Evolutionary conservation across 1,140 invertebrate species (phyloP), one percentile per base, ranked within the genome.

Genomic region (Ceratina australensis): DNA sequence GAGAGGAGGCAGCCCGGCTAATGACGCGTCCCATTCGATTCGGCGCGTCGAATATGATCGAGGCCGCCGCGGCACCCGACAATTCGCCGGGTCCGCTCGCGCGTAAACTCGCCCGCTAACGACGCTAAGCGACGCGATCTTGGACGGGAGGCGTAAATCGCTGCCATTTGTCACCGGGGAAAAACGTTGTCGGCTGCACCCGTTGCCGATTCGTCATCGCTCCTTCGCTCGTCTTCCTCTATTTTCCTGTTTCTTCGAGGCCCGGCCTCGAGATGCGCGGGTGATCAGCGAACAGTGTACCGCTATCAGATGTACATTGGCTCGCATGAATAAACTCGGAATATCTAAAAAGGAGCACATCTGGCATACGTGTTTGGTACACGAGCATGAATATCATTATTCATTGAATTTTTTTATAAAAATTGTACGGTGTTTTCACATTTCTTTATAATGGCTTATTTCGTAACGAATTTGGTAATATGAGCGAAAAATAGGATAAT

Each of bases 131-230:
- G 84, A 85, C 63, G 80, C 83, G 86, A 86, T 86, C 82, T 81
- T 42, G 33, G 33, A 79, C 81, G 56, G 60, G 42, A 49, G 15
- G 47, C 73, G 81, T 83, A 87, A 42, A 89, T 89, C 83, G 81
- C 73, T 57, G 75, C 72, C 84, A 86, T 88, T 88, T 87, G 85
- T 88, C 87, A 88, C 80, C 75, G 33, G 82, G 79, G 83, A 88
- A 87, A 87, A 89, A 87, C 75, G 71, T 28, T 82, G 81, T 81
- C 80, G 66, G 78, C 78, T 82, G 59, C 81, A 82, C 68, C 65
- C 78, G 69, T 82, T 80, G 73, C 80, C 84, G 74, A 86, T 88
- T 86, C 85, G 79, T 89, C 86, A 84, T 82, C 80, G 26, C 75
- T 50, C 24, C 28, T 67, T 54, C 57, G 60, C 13, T 66, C 68